A percentile compares a stretch with the other conserved stretches of the same genome.
These are phyloP conservation scores for Galaxea fascicularis DNA, from an alignment of 92 coral and sea anemone genomes.

Conservation along the genomic window DNA sequence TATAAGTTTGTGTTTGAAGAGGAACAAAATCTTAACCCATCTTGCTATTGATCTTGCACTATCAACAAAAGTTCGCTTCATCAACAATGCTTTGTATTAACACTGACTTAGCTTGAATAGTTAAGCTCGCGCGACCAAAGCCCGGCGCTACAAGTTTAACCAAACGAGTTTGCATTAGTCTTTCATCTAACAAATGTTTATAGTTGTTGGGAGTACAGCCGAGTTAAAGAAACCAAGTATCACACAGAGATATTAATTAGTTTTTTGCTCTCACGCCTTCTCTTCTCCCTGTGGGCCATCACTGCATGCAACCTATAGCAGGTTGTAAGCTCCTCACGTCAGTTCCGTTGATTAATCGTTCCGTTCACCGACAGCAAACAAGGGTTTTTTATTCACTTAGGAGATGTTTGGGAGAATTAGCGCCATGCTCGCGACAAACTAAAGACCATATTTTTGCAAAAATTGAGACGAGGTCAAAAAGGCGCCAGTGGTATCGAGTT, in stretches of 20 bases:
- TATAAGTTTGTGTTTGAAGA: constrained; percentile 27
- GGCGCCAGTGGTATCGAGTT: constrained; percentile 23
- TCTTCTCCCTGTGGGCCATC: constrained; percentile 41
- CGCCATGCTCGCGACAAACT: neutral
- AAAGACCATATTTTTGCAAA: constrained; percentile 27
- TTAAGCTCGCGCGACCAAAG: constrained; percentile 42
- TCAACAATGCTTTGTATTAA: constrained; percentile 40
- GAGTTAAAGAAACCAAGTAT: constrained; percentile 50
- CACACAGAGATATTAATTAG: constrained; percentile 89
- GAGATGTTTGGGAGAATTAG: constrained; percentile 43
- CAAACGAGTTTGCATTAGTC: constrained; percentile 43
- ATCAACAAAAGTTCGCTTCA: constrained; percentile 27
- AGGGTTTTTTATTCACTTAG: constrained; percentile 44
- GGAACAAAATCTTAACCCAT: neutral
- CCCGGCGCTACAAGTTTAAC: constrained; percentile 33
- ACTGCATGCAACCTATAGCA: constrained; percentile 55
- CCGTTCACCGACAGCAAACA: constrained; percentile 69
- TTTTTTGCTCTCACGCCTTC: constrained; percentile 83
- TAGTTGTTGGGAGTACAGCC: constrained; percentile 31
- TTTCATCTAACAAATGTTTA: constrained; percentile 60
- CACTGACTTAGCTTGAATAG: constrained; percentile 46
- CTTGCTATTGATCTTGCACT: neutral
- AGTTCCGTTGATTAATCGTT: too few relatives aligned
- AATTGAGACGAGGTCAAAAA: constrained; percentile 42
- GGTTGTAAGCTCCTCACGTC: constrained; percentile 68